A percentile compares a stretch with the other conserved stretches of the same genome.
phyloP scores from a whole-genome alignment of 92 coral and sea anemone species.

The Palythoa caribaeorum region DNA sequence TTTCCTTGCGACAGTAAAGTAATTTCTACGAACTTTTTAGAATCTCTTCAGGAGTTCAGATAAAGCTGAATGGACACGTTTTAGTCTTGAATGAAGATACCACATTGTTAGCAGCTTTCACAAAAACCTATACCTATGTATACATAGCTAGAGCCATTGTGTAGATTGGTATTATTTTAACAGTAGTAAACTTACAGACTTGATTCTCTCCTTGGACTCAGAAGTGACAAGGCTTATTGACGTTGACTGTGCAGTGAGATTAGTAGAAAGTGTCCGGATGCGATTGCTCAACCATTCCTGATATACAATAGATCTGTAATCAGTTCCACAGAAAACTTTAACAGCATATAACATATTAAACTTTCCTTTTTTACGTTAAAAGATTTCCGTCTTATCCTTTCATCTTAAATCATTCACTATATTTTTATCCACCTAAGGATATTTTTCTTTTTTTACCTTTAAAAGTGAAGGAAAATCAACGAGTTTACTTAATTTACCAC shows the following conservation, averaged over 20 bases:
- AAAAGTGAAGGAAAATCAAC: too few species aligned
- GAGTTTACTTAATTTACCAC: too few species aligned
- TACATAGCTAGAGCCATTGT: neutral
- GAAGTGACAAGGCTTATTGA: constrained; percentile 86
- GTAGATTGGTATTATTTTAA: neutral
- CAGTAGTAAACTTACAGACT: constrained; percentile 72
- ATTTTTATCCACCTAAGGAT: too few species aligned
- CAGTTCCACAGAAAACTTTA: neutral
- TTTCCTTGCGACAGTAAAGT: neutral
- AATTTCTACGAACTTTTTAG: neutral
- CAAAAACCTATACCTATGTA: neutral
- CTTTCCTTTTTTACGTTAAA: too few species aligned
- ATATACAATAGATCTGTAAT: neutral
- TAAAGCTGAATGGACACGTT: too few species aligned
- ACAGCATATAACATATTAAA: neutral
- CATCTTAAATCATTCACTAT: too few species aligned
- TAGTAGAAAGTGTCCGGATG: constrained; percentile 80
- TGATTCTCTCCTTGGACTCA: constrained; percentile 92
- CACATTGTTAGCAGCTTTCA: neutral
- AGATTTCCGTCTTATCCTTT: too few species aligned
- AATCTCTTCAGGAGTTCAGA: too few species aligned
- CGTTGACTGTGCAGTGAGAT: constrained; percentile 89
- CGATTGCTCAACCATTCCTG: constrained; percentile 97
- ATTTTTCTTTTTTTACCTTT: too few species aligned
- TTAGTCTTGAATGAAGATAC: too few species aligned